Conservation (phyloP, 2,113 vertebrate genomes). For the Anser brachyrhynchus region DNA sequence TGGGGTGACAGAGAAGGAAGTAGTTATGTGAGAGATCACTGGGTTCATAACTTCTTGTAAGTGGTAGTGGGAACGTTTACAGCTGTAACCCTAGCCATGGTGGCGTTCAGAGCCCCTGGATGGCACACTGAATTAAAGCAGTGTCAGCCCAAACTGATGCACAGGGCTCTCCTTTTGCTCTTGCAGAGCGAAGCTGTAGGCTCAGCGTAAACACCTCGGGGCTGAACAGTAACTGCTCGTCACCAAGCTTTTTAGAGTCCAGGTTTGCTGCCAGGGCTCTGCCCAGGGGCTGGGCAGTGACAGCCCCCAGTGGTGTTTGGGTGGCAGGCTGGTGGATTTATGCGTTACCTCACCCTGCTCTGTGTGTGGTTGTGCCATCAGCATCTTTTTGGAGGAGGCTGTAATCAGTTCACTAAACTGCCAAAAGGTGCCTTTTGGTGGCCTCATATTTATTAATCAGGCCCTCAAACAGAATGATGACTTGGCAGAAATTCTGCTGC, state of each 20-base stretch:
- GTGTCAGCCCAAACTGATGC: not conserved
- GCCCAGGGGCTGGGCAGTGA: not conserved
- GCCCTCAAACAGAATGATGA: conserved; percentile 25
- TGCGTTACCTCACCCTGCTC: not conserved
- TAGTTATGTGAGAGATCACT: not conserved
- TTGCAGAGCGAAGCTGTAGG: not conserved
- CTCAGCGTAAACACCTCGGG: not conserved
- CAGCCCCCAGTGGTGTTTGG: not conserved
- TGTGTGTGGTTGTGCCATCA: conserved; percentile 6
- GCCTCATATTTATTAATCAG: conserved; percentile 36
- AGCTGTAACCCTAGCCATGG: not conserved
- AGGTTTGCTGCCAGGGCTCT: not conserved
- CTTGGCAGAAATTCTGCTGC: not conserved
- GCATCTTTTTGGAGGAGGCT: not conserved
- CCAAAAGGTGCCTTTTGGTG: conserved; percentile 38
- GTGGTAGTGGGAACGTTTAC: not conserved
- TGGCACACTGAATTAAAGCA: not conserved
- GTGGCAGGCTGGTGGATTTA: not conserved
- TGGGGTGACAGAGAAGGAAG: not conserved
- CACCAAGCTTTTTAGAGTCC: not conserved
- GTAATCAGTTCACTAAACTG: not conserved
- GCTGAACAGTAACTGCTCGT: not conserved
- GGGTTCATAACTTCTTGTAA: not conserved
- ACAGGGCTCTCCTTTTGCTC: not conserved
- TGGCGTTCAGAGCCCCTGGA: not conserved